Percentiles rank a stretch among this genome's conserved stretches.
These are phyloP conservation scores for Ormyrus labotus DNA, from an alignment of 2,888 invertebrate species.

Conservation along the genomic window DNA sequence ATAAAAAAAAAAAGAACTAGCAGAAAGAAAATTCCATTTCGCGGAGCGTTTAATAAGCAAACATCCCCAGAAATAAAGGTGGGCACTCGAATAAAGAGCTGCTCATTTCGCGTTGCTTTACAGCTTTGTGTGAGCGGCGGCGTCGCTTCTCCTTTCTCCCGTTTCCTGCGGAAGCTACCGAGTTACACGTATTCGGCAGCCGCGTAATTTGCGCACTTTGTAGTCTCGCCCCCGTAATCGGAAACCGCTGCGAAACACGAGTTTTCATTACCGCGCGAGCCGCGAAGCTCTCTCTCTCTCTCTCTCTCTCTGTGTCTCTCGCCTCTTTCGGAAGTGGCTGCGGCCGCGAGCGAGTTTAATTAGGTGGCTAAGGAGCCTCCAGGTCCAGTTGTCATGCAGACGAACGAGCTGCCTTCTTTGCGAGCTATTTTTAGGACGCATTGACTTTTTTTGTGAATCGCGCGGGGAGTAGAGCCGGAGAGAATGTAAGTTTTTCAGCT, in stretches of 20 bases:
- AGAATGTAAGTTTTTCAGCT: no score
- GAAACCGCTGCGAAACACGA: slow-evolving; percentile 59
- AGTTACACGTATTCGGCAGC: slow-evolving; percentile 53
- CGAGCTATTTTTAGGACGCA: no score
- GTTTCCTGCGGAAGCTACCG: slow-evolving; percentile 30
- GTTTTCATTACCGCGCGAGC: slow-evolving; percentile 38
- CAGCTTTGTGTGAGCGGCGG: background rate
- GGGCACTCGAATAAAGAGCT: no score
- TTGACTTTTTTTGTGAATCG: no score
- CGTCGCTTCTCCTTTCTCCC: background rate
- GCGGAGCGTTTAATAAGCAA: no score
- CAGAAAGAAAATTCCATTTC: no score
- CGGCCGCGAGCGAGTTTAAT: background rate
- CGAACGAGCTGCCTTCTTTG: no score
- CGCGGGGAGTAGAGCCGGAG: no score
- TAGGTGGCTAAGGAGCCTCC: background rate
- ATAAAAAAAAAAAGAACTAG: no score
- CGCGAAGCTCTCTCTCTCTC: background rate
- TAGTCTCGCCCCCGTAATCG: slow-evolving; percentile 58
- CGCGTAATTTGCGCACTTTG: slow-evolving; percentile 58
- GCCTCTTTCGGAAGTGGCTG: background rate
- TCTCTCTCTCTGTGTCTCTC: background rate
- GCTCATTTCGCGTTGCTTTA: background rate
- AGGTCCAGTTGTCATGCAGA: no score
- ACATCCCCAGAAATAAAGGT: no score